Evolutionary conservation across 2,797 vertebrate genomes (phyloP), one percentile per base, ranked within the genome.

Genomic region (Phataginus tricuspis): DNA sequence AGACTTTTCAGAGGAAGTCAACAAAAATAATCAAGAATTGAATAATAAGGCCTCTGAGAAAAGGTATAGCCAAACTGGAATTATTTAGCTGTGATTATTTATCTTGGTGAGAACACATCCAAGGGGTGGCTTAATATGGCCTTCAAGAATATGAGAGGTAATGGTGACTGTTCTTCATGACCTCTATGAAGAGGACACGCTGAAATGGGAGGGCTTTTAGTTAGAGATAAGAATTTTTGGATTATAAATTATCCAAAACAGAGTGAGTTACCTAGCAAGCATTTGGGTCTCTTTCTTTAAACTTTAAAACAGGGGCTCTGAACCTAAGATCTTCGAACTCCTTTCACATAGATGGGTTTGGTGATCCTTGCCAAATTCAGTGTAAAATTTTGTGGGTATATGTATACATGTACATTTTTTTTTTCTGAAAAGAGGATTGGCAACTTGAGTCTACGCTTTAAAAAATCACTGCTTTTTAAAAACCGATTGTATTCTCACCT

Each of bases 21-120:
- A 96, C 68, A 34, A 95, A 95, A 90, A 97, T 97, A 92, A 97
- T 97, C 97, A 97, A 97, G 96, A 90, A 97, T 63, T 97, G 96
- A 97, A 96, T 94, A 96, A 97, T 96, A 82, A 87, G 96, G 53
- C 96, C 96, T 96, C 80, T 85, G 98, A 97, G 98, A 90, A 92
- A 97, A 97, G 86, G 96, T 95, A 94, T 93, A 96, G 97, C 96
- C 96, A 93, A 97, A 95, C 89, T 96, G 95, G 97, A 97, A 97
- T 97, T 75, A 86, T 79, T 97, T 95, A 94, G 86, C 84, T 86
- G 15, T 53, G 68, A 90, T 97, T 97, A 98, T 97, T 97, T 96
- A 97, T 97, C 96, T 97, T 90, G 57, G 86, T 96, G 90, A 93
- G 74, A 86, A 96, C 91, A 87, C 37, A 86, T 97, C 95, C 97